phyloP scores from a whole-genome alignment of 1,140 invertebrate species.

The Bacillus rossius region DNA sequence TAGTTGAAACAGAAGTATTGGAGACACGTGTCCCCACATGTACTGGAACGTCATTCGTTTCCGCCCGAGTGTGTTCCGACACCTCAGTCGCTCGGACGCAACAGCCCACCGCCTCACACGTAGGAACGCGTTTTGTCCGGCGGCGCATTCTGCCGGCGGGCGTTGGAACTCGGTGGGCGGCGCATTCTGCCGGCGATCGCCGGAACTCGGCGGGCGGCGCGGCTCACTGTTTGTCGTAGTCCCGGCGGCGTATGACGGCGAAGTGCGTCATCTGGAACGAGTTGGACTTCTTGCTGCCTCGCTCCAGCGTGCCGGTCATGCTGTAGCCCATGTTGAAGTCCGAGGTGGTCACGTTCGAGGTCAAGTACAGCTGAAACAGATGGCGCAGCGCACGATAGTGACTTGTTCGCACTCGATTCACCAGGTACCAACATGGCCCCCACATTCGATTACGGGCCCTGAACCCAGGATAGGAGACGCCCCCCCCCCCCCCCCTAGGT shows the following conservation, averaged over 20 bases:
- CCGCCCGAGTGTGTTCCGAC: too few relatives aligned
- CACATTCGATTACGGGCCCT: too few relatives aligned
- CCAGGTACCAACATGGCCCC: too few relatives aligned
- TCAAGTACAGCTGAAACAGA: slow-evolving; percentile 58
- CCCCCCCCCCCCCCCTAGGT: too few relatives aligned
- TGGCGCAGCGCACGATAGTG: background rate
- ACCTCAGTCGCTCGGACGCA: too few relatives aligned
- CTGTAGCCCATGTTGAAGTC: slow-evolving; percentile 87
- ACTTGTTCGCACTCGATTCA: background rate
- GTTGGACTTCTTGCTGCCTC: slow-evolving; percentile 69
- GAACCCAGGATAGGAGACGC: too few relatives aligned
- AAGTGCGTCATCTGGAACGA: slow-evolving; percentile 80
- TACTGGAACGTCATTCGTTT: too few relatives aligned
- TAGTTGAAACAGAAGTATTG: too few relatives aligned
- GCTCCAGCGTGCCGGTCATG: slow-evolving; percentile 77
- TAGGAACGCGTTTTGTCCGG: too few relatives aligned
- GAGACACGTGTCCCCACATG: too few relatives aligned
- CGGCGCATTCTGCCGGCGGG: too few relatives aligned
- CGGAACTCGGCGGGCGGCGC: background rate
- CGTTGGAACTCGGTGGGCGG: background rate
- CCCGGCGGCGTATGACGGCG: slow-evolving; percentile 68
- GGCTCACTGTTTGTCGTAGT: slow-evolving; percentile 24
- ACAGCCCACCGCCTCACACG: too few relatives aligned
- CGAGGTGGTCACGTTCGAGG: slow-evolving; percentile 68
- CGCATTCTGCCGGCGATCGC: background rate